Base-by-base conservation (phyloP, 2,797 vertebrate genomes). In the Cygnus olor region DNA sequence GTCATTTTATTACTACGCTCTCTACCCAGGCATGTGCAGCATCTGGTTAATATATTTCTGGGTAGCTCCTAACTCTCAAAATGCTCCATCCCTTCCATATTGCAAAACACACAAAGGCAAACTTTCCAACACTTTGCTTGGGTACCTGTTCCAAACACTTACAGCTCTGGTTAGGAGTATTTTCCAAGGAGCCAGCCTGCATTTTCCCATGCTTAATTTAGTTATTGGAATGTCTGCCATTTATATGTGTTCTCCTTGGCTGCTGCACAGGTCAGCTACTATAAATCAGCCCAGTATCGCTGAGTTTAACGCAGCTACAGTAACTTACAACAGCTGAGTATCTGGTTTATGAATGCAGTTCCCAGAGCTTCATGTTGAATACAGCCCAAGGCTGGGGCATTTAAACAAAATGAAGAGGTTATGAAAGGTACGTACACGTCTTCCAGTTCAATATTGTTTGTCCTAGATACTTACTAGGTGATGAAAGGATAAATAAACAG, bases 151-250 rank as follows among this genome's bases (percentile, higher is more conserved):
- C 92, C 94, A 95, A 94, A 91, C 89, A 86, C 93, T 93, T 51
- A 72, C 47, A 94, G 84, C 85, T 60, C 91, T 83, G 93, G 91
- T 92, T 94, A 94, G 86, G 86, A 94, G 88, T 65, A 88, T 95
- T 97, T 96, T 96, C 94, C 96, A 92, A 93, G 58, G 84, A 95
- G 72, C 90, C 73, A 85, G 90, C 58, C 79, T 95, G 86, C 88
- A 83, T 95, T 96, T 96, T 96, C 95, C 96, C 88, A 83, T 85
- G 96, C 81, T 96, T 96, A 96, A 95, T 96, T 96, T 96, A 96
- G 94, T 94, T 92, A 96, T 96, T 95, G 95, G 94, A 95, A 96
- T 93, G 94, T 94, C 94, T 96, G 86, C 93, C 91, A 92, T 96
- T 95, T 97, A 93, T 95, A 87, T 83, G 84, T 93, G 90, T 83